Percentiles rank a stretch among this genome's conserved stretches.
Evolutionary conservation across 2,797 vertebrate genomes (phyloP).

Genomic region (Pangasius djambal): DNA sequence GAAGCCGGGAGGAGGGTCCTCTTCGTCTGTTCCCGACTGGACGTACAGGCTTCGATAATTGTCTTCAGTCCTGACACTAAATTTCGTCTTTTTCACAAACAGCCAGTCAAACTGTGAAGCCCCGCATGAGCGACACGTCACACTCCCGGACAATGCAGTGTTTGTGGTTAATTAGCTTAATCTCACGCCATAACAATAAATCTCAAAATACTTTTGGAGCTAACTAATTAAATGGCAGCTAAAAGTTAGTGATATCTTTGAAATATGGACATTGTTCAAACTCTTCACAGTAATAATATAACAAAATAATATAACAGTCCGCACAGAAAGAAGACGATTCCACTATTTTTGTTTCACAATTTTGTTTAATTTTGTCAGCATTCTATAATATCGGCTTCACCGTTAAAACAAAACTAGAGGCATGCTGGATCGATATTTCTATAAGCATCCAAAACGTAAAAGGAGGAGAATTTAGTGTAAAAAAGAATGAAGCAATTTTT

Average conservation of each 20-base stretch:
- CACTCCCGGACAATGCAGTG: background rate
- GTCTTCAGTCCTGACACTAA: too few species aligned
- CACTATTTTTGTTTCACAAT: background rate
- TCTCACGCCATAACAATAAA: background rate
- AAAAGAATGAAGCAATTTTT: background rate
- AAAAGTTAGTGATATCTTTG: background rate
- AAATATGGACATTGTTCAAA: background rate
- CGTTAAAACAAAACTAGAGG: background rate
- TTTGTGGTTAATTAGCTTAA: too few species aligned
- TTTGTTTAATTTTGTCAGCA: slow-evolving; percentile 1
- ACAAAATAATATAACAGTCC: background rate
- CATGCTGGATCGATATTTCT: background rate
- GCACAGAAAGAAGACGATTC: background rate
- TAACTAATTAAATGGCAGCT: background rate
- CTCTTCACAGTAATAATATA: background rate
- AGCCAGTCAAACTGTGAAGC: too few species aligned
- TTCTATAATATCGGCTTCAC: background rate
- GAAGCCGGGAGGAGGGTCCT: too few species aligned
- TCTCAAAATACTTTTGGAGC: background rate
- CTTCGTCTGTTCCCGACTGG: too few species aligned
- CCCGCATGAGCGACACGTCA: background rate
- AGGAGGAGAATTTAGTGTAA: background rate
- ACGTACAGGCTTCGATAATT: too few species aligned
- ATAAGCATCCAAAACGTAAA: background rate
- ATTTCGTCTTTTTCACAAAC: too few species aligned